Evolutionary conservation across 2,888 invertebrate species (phyloP).

Genomic region (Hemistola chrysoprasaria): DNA sequence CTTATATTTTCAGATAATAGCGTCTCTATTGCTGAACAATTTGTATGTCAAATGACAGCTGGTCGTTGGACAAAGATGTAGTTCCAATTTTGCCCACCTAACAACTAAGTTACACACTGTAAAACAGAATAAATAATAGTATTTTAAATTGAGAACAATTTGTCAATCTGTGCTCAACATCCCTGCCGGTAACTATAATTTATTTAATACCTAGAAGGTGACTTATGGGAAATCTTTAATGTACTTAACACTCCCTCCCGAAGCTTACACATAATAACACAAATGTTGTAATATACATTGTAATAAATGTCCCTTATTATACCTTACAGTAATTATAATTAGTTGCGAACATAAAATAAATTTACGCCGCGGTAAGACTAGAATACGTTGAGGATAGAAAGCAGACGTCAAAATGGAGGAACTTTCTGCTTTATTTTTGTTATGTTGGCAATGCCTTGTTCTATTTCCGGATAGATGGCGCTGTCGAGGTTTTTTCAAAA

Average conservation of each 20-base stretch:
- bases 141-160: no score
- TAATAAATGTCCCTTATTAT: conserved; percentile 65
- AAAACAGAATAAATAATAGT: no score
- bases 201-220: conserved; percentile 66
- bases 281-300: conserved; percentile 60
- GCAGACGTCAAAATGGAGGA: conserved; percentile 72
- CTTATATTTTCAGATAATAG: no score
- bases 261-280: conserved; percentile 72
- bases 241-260: conserved; percentile 67
- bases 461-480: conserved; percentile 43
- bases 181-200: no score
- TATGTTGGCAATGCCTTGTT: conserved; percentile 57
- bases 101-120: no score
- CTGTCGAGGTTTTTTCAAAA: conserved; percentile 49
- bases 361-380: conserved; percentile 77
- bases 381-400: conserved; percentile 81
- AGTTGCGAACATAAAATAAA: conserved; percentile 70
- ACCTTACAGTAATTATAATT: conserved; percentile 71
- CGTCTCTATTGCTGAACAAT: no score
- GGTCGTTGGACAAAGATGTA: no score
- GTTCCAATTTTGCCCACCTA: no score
- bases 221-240: conserved; percentile 54
- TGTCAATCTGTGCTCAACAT: no score
- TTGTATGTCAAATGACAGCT: no score
- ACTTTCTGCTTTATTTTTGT: conserved; percentile 53